A percentile compares a stretch with the other conserved stretches of the same genome.
phyloP scores from a whole-genome alignment of 2,888 invertebrate genomes.

The Heterodera filipjevi region DNA sequence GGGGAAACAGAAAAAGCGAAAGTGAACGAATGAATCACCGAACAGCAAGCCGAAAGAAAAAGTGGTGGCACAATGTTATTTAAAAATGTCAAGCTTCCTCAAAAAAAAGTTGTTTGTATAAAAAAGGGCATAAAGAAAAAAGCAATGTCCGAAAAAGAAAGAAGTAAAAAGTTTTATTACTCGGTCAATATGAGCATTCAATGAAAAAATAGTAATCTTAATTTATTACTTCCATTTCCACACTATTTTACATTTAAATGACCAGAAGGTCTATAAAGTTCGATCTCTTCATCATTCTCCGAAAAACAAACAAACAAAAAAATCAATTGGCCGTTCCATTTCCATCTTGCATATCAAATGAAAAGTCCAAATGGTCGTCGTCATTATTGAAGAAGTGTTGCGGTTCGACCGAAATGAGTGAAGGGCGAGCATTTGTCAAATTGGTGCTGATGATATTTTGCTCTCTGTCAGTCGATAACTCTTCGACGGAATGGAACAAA shows the following conservation, averaged over 20 bases:
- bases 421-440: not conserved
- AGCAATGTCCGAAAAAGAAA: not conserved
- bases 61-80: too few species aligned
- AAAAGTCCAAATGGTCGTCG: not conserved
- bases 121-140: too few species aligned
- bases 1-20: constrained; percentile 46
- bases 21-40: constrained; percentile 16
- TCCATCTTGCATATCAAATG: not conserved
- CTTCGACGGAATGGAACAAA: not conserved
- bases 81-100: too few species aligned
- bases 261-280: too few species aligned
- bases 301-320: not conserved
- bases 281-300: too few species aligned
- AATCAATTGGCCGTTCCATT: not conserved
- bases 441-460: not conserved
- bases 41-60: too few species aligned
- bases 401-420: not conserved
- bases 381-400: not conserved
- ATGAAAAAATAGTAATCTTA: too few species aligned
- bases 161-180: too few species aligned
- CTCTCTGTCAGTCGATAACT: not conserved
- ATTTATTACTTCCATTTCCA: too few species aligned
- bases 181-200: too few species aligned
- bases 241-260: too few species aligned
- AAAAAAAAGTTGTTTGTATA: too few species aligned